These are phyloP conservation scores for Prionailurus viverrinus DNA, from an alignment of 2,113 vertebrate genomes.

Conservation along the genomic window DNA sequence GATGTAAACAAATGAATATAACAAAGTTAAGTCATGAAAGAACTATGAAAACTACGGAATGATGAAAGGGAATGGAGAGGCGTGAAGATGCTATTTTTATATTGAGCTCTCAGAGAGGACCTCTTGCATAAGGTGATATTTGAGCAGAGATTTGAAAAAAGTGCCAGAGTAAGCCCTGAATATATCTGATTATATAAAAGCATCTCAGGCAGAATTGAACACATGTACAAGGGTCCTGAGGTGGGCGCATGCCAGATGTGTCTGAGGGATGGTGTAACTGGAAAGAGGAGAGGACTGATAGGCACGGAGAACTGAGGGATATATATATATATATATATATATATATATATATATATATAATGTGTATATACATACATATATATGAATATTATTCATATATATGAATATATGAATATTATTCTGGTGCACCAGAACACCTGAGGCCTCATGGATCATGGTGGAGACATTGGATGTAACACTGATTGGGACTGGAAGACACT, in stretches of 20 bases:
- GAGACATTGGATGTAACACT: background rate
- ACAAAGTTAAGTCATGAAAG: background rate
- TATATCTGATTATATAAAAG: no score
- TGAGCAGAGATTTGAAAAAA: background rate
- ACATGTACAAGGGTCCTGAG: background rate
- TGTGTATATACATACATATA: no score
- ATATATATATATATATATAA: no score
- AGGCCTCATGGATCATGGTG: background rate
- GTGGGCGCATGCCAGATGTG: fast-evolving
- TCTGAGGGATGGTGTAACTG: background rate
- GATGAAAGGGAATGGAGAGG: background rate
- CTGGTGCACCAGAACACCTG: fast-evolving
- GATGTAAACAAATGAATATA: background rate
- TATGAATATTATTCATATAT: no score
- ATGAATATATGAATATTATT: no score
- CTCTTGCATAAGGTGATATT: background rate
- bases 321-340: no score
- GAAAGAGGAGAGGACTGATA: background rate
- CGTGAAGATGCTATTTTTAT: background rate
- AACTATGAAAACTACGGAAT: background rate
- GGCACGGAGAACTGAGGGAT: background rate
- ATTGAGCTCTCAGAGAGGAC: background rate
- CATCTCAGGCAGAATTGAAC: background rate
- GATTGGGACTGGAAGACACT: background rate
- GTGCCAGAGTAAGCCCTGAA: background rate